Percentiles rank a stretch among this genome's conserved stretches.
Conservation (phyloP, 2,888 invertebrate species). For the Ornithoptera alexandrae region DNA sequence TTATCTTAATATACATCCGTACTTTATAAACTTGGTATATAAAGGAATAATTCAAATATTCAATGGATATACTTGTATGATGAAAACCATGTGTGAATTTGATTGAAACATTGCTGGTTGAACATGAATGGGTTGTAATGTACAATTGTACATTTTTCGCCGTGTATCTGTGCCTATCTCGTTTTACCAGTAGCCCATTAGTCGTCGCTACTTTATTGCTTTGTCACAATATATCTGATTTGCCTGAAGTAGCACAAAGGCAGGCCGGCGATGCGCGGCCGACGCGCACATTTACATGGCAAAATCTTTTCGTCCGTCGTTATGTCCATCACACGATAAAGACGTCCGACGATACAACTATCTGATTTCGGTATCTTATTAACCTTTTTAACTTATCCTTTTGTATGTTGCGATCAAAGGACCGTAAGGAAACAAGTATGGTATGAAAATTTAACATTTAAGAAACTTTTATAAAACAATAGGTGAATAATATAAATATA, state of each 20-base stretch:
- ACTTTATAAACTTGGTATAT: no score
- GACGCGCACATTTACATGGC: slow-evolving; percentile 72
- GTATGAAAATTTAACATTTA: slow-evolving; percentile 1
- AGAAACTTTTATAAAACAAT: slow-evolving; percentile 24
- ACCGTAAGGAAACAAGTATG: slow-evolving; percentile 34
- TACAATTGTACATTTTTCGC: slow-evolving; percentile 35
- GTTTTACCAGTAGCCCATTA: slow-evolving; percentile 4
- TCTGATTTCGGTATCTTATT: slow-evolving; percentile 74
- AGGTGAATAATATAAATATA: not conserved
- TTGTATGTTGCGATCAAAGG: slow-evolving; percentile 35
- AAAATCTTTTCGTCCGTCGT: slow-evolving; percentile 60
- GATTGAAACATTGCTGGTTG: no score
- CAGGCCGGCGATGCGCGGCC: slow-evolving; percentile 31
- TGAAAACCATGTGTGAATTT: no score
- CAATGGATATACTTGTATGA: no score
- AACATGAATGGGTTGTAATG: not conserved
- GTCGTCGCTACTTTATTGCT: slow-evolving; percentile 46
- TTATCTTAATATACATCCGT: no score
- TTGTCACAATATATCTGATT: slow-evolving; percentile 50
- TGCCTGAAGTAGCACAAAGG: slow-evolving; percentile 44
- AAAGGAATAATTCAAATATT: no score
- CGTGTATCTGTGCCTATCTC: slow-evolving; percentile 10
- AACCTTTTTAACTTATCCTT: slow-evolving; percentile 44
- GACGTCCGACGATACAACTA: slow-evolving; percentile 59
- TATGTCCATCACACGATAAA: slow-evolving; percentile 62